Evolutionary conservation across 2,888 invertebrate species (phyloP), one percentile per base, ranked within the genome.

Genomic region (Ennomos erosarius): DNA sequence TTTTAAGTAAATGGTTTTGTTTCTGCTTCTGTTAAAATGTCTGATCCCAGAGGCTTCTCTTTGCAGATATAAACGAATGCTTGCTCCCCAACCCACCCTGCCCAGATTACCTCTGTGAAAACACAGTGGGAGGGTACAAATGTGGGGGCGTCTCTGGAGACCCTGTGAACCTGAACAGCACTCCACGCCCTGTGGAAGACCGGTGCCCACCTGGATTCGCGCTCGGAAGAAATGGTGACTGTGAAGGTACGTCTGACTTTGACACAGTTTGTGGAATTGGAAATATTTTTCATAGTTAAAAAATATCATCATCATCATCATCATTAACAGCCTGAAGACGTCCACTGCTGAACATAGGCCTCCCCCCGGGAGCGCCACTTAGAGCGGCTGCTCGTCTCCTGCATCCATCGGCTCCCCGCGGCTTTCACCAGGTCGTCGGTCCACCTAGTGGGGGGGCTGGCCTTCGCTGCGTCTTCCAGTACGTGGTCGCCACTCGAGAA

Each of bases 41-140:
- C 10, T 49, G 16, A 10, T 39, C 9, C 10, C 16, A 16, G 26
- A 26, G 5, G 26, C 10, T 45, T 35, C n/a, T 35, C 6, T 39
- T 39, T 35, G 1, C 71, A 90, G 99, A 99, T 81, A 94, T 99
- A 45, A 95, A 99, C 79, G 99, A 99, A 86, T 99, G 99, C 48
- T 69, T 73, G 1, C 73, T 90, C 0, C 81, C 84, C 0, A 77
- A 74, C n/a, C 90, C 92, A 0, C 91, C 92, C 0, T 93, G 93
- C 52, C 86, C 89, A 0, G 40, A 69, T 0, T 86, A 85, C 47
- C 64, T 87, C 0, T 93, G 93, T 49, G 86, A 89, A 69, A 93
- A 93, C 56, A 91, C 91, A 0, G 76, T 93, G 0, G 93, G 93
- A 0, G 90, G 87, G 0, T 93, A 88, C 75, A 87, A 84, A 51